Evolutionary conservation across 2,888 invertebrate genomes (phyloP).

Genomic region (Masnerella sp.): DNA sequence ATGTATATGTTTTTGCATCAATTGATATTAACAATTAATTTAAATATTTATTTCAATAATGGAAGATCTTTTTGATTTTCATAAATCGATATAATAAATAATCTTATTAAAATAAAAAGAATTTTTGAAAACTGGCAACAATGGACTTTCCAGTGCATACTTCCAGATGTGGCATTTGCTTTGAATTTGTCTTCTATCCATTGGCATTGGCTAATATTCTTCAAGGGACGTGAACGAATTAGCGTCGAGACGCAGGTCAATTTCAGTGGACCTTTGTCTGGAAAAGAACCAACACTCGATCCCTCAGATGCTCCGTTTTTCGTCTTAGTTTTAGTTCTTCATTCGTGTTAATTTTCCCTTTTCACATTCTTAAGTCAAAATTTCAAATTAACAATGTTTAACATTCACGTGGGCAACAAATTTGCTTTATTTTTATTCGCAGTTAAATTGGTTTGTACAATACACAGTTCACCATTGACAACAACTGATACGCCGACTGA

Average conservation of each 20-base stretch:
- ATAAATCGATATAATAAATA: too few relatives aligned
- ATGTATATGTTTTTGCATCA: too few relatives aligned
- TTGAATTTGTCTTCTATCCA: not conserved
- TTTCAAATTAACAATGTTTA: conserved; percentile 3
- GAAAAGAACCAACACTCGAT: not conserved
- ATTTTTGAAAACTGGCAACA: too few relatives aligned
- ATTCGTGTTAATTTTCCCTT: not conserved
- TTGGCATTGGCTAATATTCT: conserved; percentile 3
- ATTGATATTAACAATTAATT: too few relatives aligned
- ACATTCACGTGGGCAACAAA: not conserved
- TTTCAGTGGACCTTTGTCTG: conserved; percentile 22
- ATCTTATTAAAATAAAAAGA: too few relatives aligned
- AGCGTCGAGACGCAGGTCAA: conserved; percentile 17
- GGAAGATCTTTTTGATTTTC: too few relatives aligned
- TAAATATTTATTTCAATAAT: too few relatives aligned
- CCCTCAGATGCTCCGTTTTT: not conserved
- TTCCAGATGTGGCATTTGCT: too few relatives aligned
- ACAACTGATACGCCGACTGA: not conserved
- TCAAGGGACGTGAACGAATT: conserved; percentile 4
- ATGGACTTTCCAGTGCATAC: too few relatives aligned
- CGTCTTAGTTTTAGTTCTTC: too few relatives aligned
- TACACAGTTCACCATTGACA: not conserved
- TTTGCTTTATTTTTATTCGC: not conserved
- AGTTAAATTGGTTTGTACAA: conserved; percentile 4
- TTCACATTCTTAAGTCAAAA: not conserved